These are phyloP conservation scores for Amiota minor DNA, from an alignment of 2,888 invertebrate genomes.

Conservation along the genomic window DNA sequence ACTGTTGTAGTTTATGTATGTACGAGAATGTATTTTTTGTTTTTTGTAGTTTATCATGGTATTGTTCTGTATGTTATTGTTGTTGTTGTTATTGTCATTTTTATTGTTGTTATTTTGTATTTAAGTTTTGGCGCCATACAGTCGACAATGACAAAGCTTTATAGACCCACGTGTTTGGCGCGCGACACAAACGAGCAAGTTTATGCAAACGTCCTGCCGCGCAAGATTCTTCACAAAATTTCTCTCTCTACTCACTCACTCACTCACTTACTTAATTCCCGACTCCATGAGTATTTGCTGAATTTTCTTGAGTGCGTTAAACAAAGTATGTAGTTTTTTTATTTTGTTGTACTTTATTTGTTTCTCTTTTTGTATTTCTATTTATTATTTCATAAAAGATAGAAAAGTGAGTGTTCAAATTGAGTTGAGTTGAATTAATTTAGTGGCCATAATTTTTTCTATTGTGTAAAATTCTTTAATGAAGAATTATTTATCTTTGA, in stretches of 20 bases:
- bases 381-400: no score
- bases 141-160: constrained; percentile 45
- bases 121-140: constrained; percentile 53
- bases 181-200: not conserved
- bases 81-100: no score
- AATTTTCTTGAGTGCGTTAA: not conserved
- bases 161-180: constrained; percentile 27
- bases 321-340: constrained; percentile 13
- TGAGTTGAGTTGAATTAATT: not conserved
- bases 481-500: no score
- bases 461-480: no score
- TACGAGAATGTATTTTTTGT: no score
- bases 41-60: no score
- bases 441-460: no score
- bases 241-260: not conserved
- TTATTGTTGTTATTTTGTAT: not conserved
- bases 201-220: not conserved
- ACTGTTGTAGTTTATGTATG: no score
- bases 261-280: not conserved
- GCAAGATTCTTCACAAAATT: not conserved
- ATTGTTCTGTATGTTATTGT: no score
- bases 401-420: no score
- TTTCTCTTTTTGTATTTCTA: no score
- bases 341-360: not conserved
- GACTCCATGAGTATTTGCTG: not conserved